phyloP scores from a whole-genome alignment of 2,113 vertebrate genomes.

The Myrmecobius fasciatus region DNA sequence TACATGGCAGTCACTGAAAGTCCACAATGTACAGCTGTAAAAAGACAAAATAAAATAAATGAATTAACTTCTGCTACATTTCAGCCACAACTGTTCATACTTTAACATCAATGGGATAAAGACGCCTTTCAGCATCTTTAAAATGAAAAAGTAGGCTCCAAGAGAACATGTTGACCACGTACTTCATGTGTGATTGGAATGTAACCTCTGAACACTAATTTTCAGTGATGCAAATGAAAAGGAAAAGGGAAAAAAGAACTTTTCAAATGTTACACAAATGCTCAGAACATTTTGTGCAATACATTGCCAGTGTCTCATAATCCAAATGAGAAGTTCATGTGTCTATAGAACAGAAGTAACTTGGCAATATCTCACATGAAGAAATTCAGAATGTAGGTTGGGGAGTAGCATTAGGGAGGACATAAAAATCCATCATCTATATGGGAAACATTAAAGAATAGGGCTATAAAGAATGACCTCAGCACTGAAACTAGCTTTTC shows the following conservation, averaged over 20 bases:
- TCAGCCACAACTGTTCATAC: conserved; percentile 51
- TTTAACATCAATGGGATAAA: conserved; percentile 57
- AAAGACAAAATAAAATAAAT: conserved; percentile 24
- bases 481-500: conserved; percentile 48
- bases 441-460: neutral
- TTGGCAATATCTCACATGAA: neutral
- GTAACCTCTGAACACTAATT: neutral
- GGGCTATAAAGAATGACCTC: neutral
- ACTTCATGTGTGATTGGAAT: neutral
- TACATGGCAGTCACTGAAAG: conserved; percentile 36
- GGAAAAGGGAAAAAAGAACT: neutral
- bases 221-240: neutral
- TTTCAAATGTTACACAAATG: neutral
- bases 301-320: neutral
- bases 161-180: neutral
- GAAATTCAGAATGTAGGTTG: conserved; percentile 37
- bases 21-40: conserved; percentile 74
- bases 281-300: neutral
- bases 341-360: neutral
- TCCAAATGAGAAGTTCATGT: neutral
- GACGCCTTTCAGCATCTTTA: conserved; percentile 22
- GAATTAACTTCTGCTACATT: conserved; percentile 64
- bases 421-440: neutral
- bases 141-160: conserved; percentile 56
- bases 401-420: conserved; percentile 19